Percentiles rank a stretch among this genome's conserved stretches.
These are phyloP conservation scores for Pomatorhinus ruficollis DNA, from an alignment of 2,113 vertebrate genomes.

Conservation along the genomic window DNA sequence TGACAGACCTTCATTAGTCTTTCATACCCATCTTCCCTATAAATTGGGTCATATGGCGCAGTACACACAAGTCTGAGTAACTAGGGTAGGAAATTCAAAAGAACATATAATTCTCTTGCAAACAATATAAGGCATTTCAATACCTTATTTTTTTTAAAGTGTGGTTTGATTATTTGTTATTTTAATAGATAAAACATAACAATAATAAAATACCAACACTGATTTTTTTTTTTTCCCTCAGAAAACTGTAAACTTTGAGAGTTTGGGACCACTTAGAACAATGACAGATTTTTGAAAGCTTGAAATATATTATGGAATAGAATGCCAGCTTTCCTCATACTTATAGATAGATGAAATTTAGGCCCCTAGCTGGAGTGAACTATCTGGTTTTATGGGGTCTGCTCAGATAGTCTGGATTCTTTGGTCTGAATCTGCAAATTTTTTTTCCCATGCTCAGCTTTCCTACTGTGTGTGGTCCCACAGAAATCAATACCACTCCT, in stretches of 20 bases:
- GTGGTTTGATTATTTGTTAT: background rate
- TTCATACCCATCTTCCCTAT: background rate
- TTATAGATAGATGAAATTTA: background rate
- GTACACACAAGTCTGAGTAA: background rate
- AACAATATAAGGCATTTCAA: background rate
- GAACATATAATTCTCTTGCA: background rate
- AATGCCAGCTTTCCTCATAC: background rate
- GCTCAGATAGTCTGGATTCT: conserved; percentile 17
- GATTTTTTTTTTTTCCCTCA: background rate
- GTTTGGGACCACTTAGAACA: background rate
- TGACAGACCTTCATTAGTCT: background rate
- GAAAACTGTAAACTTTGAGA: background rate
- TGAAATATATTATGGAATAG: background rate
- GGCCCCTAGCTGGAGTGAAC: background rate
- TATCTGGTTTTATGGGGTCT: conserved; percentile 28
- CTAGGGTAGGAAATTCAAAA: background rate
- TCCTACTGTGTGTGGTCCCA: conserved; percentile 39
- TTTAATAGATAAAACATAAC: background rate
- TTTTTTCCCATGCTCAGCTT: conserved; percentile 20
- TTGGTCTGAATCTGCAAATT: background rate
- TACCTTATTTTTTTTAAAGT: background rate
- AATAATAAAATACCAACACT: background rate
- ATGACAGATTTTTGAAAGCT: background rate
- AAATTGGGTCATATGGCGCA: background rate
- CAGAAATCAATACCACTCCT: background rate